Evolutionary conservation across 2,113 vertebrate genomes (phyloP).

Genomic region (Bos taurus): ARS-UCD2.0 NC_037336.1:39178501-39179000

Average conservation of each 20-base stretch:
- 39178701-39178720: slow-evolving; percentile 8
- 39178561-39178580: background rate
- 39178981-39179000: background rate
- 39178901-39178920: background rate
- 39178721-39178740: background rate
- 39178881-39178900: background rate
- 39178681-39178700: background rate
- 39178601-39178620: background rate
- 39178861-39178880: background rate
- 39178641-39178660: background rate
- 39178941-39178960: background rate
- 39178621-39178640: slow-evolving; percentile 5
- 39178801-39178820: background rate
- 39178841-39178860: background rate
- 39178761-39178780: background rate
- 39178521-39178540: background rate
- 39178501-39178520: background rate
- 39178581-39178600: background rate
- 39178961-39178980: background rate
- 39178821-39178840: background rate
- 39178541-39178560: background rate
- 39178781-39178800: background rate
- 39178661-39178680: background rate
- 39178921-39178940: background rate
- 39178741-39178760: background rate